Percentiles rank a stretch among this genome's conserved stretches.
Evolutionary conservation across 2,888 invertebrate species (phyloP).

Genomic region (Lingula anatina): DNA sequence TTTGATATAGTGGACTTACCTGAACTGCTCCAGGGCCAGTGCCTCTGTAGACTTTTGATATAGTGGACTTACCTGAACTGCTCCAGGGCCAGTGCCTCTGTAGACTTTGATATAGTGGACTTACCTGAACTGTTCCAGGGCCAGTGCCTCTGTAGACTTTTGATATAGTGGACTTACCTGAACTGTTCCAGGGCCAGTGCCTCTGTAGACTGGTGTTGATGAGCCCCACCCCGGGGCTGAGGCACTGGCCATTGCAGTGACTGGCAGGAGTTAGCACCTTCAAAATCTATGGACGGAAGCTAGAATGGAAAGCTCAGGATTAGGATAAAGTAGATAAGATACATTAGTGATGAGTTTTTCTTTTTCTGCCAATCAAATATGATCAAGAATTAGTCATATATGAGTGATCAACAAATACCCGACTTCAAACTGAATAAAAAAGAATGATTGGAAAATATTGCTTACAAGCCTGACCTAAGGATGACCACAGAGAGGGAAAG

Average conservation of each 20-base stretch:
- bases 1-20: too few relatives aligned
- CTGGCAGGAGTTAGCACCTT: conserved; percentile 4
- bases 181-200: conserved; percentile 34
- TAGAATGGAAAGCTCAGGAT: conserved; percentile 1
- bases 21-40: not conserved
- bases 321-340: too few relatives aligned
- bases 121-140: conserved; percentile 41
- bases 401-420: too few relatives aligned
- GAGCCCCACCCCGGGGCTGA: conserved; percentile 20
- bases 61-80: conserved; percentile 44
- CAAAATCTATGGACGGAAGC: conserved; percentile 18
- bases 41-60: not conserved
- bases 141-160: conserved; percentile 25
- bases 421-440: too few relatives aligned
- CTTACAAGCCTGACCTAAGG: too few relatives aligned
- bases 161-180: conserved; percentile 33
- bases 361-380: too few relatives aligned
- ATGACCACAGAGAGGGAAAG: too few relatives aligned
- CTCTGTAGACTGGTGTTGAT: conserved; percentile 28
- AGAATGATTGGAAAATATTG: too few relatives aligned
- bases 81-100: conserved; percentile 32
- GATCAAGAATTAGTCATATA: too few relatives aligned
- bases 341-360: too few relatives aligned
- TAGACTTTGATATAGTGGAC: too few relatives aligned
- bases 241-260: conserved; percentile 21